Conservation (phyloP, 2,797 vertebrate genomes). For the Trachops cirrhosus region DNA sequence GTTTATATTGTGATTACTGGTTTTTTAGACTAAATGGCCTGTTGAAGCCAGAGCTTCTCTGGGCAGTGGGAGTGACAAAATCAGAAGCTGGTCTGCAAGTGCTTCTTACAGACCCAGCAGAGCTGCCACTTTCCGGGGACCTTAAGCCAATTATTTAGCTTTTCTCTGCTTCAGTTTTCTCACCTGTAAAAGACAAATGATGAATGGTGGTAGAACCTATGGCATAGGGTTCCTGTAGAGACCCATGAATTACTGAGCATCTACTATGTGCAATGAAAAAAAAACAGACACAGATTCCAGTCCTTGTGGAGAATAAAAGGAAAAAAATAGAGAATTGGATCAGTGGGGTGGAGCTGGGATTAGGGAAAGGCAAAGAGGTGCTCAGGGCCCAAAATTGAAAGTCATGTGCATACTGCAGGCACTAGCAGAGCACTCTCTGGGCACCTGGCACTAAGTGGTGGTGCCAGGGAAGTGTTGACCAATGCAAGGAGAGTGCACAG, state of each 20-base stretch:
- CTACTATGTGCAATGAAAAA: neutral
- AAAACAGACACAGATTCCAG: neutral
- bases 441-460: neutral
- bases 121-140: neutral
- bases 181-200: neutral
- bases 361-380: neutral
- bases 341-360: rapidly evolving
- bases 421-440: too few species aligned
- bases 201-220: neutral
- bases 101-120: neutral
- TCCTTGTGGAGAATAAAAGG: neutral
- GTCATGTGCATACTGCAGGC: rapidly evolving
- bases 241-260: neutral
- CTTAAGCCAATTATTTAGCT: too few species aligned
- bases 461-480: too few species aligned
- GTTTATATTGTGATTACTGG: neutral
- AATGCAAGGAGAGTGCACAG: neutral
- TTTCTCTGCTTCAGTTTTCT: neutral
- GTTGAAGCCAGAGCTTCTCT: neutral
- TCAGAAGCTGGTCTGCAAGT: neutral
- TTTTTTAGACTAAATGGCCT: neutral
- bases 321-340: rapidly evolving
- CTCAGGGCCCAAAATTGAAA: too few species aligned
- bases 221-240: neutral
- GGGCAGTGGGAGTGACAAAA: neutral